phyloP scores from a whole-genome alignment of 1,140 invertebrate genomes.

The Apis mellifera region Amel_HAv3.1 CM009942.2:495501-496000 shows the following conservation, averaged over 20 bases:
- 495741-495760: constrained; percentile 13
- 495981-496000: no score
- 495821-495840: constrained; percentile 47
- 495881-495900: not conserved
- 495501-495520: not conserved
- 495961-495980: no score
- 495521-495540: constrained; percentile 34
- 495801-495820: constrained; percentile 59
- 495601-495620: not conserved
- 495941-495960: no score
- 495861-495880: constrained; percentile 28
- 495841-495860: constrained; percentile 27
- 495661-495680: not conserved
- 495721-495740: constrained; percentile 16
- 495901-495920: not conserved
- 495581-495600: not conserved
- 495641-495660: not conserved
- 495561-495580: constrained; percentile 3
- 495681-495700: not conserved
- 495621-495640: no score
- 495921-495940: no score
- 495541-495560: constrained; percentile 54
- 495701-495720: constrained; percentile 16
- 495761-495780: constrained; percentile 50
- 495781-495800: constrained; percentile 57